Evolutionary conservation across 2,888 invertebrate species (phyloP), one percentile per base, ranked within the genome.

Genomic region (Microplitis deprimator): DNA sequence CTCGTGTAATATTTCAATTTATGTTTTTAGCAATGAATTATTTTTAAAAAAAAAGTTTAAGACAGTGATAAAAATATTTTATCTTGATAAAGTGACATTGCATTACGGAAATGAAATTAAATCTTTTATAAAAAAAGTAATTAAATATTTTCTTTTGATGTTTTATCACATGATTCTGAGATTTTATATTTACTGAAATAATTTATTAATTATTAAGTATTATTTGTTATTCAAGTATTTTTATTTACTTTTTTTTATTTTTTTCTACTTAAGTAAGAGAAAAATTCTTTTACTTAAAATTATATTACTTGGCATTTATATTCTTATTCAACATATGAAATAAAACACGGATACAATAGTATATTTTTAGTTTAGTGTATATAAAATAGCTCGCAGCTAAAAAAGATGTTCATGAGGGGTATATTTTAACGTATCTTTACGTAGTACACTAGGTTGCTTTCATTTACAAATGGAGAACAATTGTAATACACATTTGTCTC

Each of bases 391-490:
- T 50, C 6, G 50, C 13, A 13, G 50, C 29, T 13, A 13, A 50
- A 50, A 50, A 50, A 50, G 50, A 8, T 50, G 50, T 50, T 50
- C 50, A 50, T 4, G 50, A 13, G 50, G 50, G 50, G 10, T 50
- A 50, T 29, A 29, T 29, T 29, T 29, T 29, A 29, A 29, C 29
- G 50, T 50, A 50, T 50, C 8, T 50, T 50, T 50, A 50, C 50
- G 50, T 50, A 50, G 13, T 29, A 29, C 29, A 29, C 29, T 29
- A 62, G 50, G 6, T 71, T 71, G 40, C 68, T 72, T 72, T 65
- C 71, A 76, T 76, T 72, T 76, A 67, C 76, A 76, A 76, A 76
- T 76, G 67, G 76, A 72, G 61, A 40, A 72, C 76, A 76, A 76
- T 76, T 76, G 76, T 72, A 72, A 50, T 50, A 39, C 70, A 71